phyloP scores from a whole-genome alignment of 2,888 invertebrate species.

The Limenitis camilla region DNA sequence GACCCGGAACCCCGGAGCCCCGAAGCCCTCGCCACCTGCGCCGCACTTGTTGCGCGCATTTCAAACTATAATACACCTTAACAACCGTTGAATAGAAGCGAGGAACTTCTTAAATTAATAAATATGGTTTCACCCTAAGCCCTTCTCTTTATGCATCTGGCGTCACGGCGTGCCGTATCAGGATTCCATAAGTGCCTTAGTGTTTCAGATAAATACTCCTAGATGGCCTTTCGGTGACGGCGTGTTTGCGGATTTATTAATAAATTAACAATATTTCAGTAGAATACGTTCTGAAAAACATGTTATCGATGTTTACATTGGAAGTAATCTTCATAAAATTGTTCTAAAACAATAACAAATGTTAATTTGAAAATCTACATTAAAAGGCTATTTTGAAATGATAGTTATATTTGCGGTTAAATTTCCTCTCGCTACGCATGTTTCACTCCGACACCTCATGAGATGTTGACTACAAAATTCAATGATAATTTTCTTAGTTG shows the following conservation, averaged over 20 bases:
- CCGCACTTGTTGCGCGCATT: conserved; percentile 68
- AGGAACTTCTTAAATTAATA: conserved; percentile 12
- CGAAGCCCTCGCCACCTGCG: conserved; percentile 41
- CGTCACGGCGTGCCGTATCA: conserved; percentile 16
- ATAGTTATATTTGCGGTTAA: too few species aligned
- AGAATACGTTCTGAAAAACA: not conserved
- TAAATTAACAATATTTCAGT: not conserved
- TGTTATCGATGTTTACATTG: too few species aligned
- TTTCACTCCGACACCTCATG: too few species aligned
- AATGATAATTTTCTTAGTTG: too few species aligned
- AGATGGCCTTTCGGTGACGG: conserved; percentile 1
- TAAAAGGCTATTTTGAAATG: too few species aligned
- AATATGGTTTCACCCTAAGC: conserved; percentile 11
- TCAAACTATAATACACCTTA: conserved; percentile 2
- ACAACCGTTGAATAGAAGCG: conserved; percentile 9
- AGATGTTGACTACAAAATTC: too few species aligned
- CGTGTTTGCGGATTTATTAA: conserved; percentile 3
- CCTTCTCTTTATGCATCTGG: conserved; percentile 14
- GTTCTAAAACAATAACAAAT: too few species aligned
- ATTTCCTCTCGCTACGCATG: too few species aligned
- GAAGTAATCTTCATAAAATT: too few species aligned
- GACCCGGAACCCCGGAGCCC: too few species aligned
- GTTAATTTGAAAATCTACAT: too few species aligned
- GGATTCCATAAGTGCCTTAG: conserved; percentile 8
- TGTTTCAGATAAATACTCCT: conserved; percentile 1